phyloP scores from a whole-genome alignment of 2,797 vertebrate genomes.

The Picus viridis region DNA sequence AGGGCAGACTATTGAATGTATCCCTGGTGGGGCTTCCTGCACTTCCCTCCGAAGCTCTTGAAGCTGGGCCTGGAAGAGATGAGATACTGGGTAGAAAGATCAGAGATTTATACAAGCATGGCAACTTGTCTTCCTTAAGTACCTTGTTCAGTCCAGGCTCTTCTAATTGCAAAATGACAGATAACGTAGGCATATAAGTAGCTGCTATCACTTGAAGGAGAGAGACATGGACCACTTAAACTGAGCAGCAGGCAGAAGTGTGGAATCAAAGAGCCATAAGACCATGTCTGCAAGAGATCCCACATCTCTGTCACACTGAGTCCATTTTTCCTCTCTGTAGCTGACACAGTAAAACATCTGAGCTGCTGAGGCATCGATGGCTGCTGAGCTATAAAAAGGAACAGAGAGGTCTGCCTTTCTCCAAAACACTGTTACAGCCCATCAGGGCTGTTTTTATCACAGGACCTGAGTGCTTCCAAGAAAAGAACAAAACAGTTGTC shows the following conservation, averaged over 20 bases:
- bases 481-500: conserved; percentile 49
- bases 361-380: background rate
- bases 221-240: conserved; percentile 33
- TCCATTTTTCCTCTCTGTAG: background rate
- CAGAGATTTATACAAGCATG: background rate
- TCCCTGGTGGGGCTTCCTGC: background rate
- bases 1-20: background rate
- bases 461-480: conserved; percentile 37
- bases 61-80: background rate
- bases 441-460: conserved; percentile 25
- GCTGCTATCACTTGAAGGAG: conserved; percentile 6
- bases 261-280: background rate
- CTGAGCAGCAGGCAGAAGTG: background rate
- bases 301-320: background rate
- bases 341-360: background rate
- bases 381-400: conserved; percentile 48
- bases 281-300: background rate
- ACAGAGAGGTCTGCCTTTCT: background rate
- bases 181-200: background rate
- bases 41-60: background rate
- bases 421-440: background rate
- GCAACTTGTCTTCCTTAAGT: conserved; percentile 9
- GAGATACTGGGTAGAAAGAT: background rate
- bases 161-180: background rate
- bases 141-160: background rate